Percentiles rank a stretch among this genome's conserved stretches.
Evolutionary conservation across 2,888 invertebrate species (phyloP).

Genomic region (Dynastes tityus): DNA sequence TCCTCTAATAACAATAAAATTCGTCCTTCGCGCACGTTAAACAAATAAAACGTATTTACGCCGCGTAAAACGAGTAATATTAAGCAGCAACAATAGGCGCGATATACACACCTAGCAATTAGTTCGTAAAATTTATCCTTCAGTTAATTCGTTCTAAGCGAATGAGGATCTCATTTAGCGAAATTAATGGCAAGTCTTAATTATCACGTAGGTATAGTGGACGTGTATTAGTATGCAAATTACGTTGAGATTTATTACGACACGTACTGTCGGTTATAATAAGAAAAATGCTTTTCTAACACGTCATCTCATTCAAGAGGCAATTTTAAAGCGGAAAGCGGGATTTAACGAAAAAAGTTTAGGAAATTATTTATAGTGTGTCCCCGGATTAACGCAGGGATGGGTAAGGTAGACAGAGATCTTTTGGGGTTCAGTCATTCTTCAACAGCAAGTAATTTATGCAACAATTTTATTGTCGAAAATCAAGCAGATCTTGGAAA

Average conservation of each 20-base stretch:
- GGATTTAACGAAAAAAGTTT: too few relatives aligned
- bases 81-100: background rate
- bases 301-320: too few relatives aligned
- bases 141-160: background rate
- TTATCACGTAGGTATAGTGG: background rate
- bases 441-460: too few relatives aligned
- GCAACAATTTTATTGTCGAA: too few relatives aligned
- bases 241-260: background rate
- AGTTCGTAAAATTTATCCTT: slow-evolving; percentile 9
- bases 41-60: slow-evolving; percentile 22
- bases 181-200: background rate
- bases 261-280: background rate
- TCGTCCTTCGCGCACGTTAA: slow-evolving; percentile 33
- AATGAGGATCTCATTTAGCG: background rate
- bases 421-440: too few relatives aligned
- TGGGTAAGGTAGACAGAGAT: too few relatives aligned
- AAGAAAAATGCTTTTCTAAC: too few relatives aligned
- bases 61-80: slow-evolving; percentile 1
- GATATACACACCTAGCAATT: background rate
- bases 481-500: too few relatives aligned
- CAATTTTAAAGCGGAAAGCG: too few relatives aligned
- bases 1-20: slow-evolving; percentile 33
- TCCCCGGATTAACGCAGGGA: too few relatives aligned
- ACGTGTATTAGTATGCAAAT: background rate
- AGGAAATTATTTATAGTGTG: too few relatives aligned